Percentiles rank a stretch among this genome's conserved stretches.
These are phyloP conservation scores for Molorchus minor DNA, from an alignment of 2,888 invertebrate species.

Conservation along the genomic window DNA sequence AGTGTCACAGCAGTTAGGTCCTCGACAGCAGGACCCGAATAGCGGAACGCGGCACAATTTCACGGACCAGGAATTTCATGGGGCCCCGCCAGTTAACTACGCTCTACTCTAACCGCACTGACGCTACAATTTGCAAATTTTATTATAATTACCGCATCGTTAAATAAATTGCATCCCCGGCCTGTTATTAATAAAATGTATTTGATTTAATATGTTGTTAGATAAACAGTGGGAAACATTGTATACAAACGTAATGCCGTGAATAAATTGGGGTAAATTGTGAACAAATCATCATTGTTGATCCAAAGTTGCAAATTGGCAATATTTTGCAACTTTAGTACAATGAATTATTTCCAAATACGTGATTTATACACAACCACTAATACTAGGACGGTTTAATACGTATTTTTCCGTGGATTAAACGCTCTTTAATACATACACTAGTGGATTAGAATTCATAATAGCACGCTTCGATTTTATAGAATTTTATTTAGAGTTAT, in stretches of 20 bases:
- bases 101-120: slow-evolving; percentile 34
- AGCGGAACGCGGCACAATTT: slow-evolving; percentile 53
- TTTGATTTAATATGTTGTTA: background rate
- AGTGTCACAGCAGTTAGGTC: slow-evolving; percentile 43
- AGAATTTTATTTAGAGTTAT: too few relatives aligned
- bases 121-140: slow-evolving; percentile 23
- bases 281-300: background rate
- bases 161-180: slow-evolving; percentile 16
- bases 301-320: too few relatives aligned
- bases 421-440: too few relatives aligned
- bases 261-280: background rate
- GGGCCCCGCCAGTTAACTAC: slow-evolving; percentile 45
- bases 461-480: too few relatives aligned
- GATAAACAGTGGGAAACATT: background rate
- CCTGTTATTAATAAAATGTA: slow-evolving; percentile 12
- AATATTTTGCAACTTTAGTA: too few relatives aligned
- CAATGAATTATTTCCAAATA: too few relatives aligned
- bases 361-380: too few relatives aligned
- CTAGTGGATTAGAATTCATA: too few relatives aligned
- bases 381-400: too few relatives aligned
- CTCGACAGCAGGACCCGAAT: slow-evolving; percentile 49
- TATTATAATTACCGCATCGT: slow-evolving; percentile 18
- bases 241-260: background rate
- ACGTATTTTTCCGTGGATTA: too few relatives aligned
- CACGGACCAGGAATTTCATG: slow-evolving; percentile 49